phyloP scores from a whole-genome alignment of 2,888 invertebrate species.

The Dromius quadrimaculatus region DNA sequence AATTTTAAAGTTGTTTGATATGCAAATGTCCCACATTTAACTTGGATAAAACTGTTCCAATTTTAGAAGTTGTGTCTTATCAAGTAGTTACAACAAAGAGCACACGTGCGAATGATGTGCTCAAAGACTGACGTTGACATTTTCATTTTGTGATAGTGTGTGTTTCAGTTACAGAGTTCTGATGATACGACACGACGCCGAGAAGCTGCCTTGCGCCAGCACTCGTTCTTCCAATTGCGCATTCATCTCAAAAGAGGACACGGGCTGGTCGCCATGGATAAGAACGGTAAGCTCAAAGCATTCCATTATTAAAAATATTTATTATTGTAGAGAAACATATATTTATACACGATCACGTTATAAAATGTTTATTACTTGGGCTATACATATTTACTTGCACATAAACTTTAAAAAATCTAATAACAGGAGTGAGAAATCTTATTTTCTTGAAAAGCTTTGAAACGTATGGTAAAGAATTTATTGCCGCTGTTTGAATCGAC shows the following conservation, averaged over 20 bases:
- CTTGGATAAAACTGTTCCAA: not conserved
- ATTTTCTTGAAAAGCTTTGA: too few species aligned
- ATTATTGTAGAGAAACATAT: too few species aligned
- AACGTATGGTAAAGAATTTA: too few species aligned
- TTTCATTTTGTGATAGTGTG: not conserved
- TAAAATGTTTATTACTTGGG: too few species aligned
- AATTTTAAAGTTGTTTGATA: too few species aligned
- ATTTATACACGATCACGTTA: too few species aligned
- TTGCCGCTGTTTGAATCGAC: too few species aligned
- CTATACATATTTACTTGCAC: too few species aligned
- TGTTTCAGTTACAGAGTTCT: slow-evolving; percentile 68
- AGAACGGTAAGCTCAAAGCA: slow-evolving; percentile 93
- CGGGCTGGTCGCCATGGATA: slow-evolving; percentile 93
- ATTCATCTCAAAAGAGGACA: slow-evolving; percentile 89
- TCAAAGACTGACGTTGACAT: not conserved
- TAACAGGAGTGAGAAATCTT: too few species aligned
- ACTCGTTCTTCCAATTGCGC: slow-evolving; percentile 92
- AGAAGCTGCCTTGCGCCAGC: slow-evolving; percentile 82
- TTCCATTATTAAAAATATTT: too few species aligned
- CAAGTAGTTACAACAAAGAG: not conserved
- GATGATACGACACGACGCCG: slow-evolving; percentile 79
- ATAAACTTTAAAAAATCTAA: too few species aligned
- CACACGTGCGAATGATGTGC: not conserved
- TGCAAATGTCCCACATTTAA: too few species aligned
- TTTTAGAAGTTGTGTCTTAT: slow-evolving; percentile 19